These are phyloP conservation scores for Takifugu bimaculatus DNA, from an alignment of 2,113 vertebrate genomes.

Conservation along the genomic window DNA sequence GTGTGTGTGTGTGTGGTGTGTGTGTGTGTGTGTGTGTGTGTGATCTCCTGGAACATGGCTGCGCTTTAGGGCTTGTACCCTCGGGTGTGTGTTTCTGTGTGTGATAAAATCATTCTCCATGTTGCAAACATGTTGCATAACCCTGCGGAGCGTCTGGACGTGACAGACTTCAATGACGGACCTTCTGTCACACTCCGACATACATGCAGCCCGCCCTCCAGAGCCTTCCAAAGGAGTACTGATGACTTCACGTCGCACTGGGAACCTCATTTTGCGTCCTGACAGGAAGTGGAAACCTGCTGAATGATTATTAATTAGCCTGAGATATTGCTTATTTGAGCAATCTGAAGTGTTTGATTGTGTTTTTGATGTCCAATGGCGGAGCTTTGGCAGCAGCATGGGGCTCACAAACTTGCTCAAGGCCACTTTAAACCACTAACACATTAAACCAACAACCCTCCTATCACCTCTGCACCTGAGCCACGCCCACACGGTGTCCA, in stretches of 20 bases:
- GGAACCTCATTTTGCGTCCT: not conserved
- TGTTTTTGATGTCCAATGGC: no score
- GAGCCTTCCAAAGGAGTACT: not conserved
- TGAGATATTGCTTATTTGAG: no score
- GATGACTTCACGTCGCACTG: constrained; percentile 6
- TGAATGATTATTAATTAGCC: no score
- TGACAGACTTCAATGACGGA: constrained; percentile 37
- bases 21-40: not conserved
- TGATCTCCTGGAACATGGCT: constrained; percentile 1
- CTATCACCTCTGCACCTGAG: no score
- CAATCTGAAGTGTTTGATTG: no score
- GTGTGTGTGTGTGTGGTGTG: not conserved
- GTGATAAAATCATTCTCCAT: constrained; percentile 27
- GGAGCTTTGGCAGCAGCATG: no score
- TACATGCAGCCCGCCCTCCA: constrained; percentile 20
- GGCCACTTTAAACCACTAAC: no score
- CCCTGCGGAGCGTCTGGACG: constrained; percentile 30
- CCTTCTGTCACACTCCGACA: constrained; percentile 33
- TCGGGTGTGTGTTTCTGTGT: constrained; percentile 7
- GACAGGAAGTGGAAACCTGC: not conserved
- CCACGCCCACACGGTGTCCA: no score
- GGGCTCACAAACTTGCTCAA: no score
- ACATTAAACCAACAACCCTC: no score
- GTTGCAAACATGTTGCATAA: constrained; percentile 36
- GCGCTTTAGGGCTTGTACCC: constrained; percentile 8